Conservation (phyloP, 2,888 invertebrate genomes). For the Amphipyra tragopoginis region DNA sequence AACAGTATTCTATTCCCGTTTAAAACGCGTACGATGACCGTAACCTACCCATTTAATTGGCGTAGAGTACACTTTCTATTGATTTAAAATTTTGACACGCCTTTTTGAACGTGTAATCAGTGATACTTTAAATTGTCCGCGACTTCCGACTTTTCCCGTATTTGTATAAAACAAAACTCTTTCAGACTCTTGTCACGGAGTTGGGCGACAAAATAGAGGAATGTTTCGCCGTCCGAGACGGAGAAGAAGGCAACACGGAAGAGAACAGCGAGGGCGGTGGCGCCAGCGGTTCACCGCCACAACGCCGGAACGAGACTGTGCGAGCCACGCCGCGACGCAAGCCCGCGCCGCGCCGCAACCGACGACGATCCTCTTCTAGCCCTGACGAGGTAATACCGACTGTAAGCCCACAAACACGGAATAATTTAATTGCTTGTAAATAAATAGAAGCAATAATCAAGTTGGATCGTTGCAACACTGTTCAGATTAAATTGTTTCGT, state of each 20-base stretch:
- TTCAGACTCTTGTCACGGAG: constrained; percentile 90
- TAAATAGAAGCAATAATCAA: too few species aligned
- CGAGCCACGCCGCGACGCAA: constrained; percentile 74
- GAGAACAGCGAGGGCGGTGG: constrained; percentile 47
- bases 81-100: too few species aligned
- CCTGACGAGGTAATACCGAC: constrained; percentile 75
- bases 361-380: constrained; percentile 76
- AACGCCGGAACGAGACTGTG: constrained; percentile 35
- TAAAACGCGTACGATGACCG: too few species aligned
- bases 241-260: constrained; percentile 65
- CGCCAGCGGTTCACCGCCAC: constrained; percentile 43
- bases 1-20: too few species aligned
- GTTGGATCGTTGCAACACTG: too few species aligned
- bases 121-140: not conserved
- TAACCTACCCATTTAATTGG: too few species aligned
- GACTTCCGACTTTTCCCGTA: too few species aligned
- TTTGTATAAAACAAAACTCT: not conserved
- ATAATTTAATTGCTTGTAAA: too few species aligned
- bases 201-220: constrained; percentile 92
- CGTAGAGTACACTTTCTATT: too few species aligned
- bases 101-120: too few species aligned
- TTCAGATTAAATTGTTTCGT: too few species aligned
- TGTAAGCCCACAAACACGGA: too few species aligned
- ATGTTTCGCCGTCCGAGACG: constrained; percentile 88
- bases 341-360: constrained; percentile 64